Conservation (phyloP, 2,888 invertebrate species). For the Cyclophora albipunctata region DNA sequence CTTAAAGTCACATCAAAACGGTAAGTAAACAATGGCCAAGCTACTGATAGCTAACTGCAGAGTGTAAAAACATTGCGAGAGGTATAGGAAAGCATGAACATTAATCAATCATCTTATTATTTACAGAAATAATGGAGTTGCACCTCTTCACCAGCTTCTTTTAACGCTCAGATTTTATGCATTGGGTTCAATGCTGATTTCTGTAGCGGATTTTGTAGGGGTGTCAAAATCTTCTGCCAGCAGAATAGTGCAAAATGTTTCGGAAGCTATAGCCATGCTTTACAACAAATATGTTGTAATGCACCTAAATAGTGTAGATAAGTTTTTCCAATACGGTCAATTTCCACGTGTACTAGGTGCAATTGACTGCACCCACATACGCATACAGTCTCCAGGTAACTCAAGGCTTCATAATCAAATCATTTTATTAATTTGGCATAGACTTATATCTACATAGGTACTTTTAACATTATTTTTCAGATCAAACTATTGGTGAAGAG, state of each 20-base stretch:
- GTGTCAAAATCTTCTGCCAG: conserved; percentile 16
- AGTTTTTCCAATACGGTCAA: conserved; percentile 1
- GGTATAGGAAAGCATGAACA: too few species aligned
- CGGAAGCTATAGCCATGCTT: neutral
- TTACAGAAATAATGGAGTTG: conserved; percentile 16
- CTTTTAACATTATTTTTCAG: neutral
- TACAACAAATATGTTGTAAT: neutral
- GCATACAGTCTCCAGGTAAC: neutral
- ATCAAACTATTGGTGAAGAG: neutral
- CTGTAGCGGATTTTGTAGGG: conserved; percentile 22
- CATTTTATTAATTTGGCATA: too few species aligned
- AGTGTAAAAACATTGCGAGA: too few species aligned
- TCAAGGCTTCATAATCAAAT: too few species aligned
- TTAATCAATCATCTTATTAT: too few species aligned
- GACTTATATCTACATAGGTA: too few species aligned
- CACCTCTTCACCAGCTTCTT: conserved; percentile 19
- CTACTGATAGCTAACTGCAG: too few species aligned
- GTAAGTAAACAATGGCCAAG: too few species aligned
- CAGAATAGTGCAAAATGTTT: conserved; percentile 6
- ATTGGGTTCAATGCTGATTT: conserved; percentile 21
- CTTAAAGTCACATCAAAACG: too few species aligned
- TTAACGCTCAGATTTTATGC: conserved; percentile 24
- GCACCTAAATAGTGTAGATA: neutral
- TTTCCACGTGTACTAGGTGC: conserved; percentile 4
- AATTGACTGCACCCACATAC: conserved; percentile 3